Evolutionary conservation across 2,113 vertebrate genomes (phyloP).

Genomic region (Chiloscyllium plagiosum): DNA sequence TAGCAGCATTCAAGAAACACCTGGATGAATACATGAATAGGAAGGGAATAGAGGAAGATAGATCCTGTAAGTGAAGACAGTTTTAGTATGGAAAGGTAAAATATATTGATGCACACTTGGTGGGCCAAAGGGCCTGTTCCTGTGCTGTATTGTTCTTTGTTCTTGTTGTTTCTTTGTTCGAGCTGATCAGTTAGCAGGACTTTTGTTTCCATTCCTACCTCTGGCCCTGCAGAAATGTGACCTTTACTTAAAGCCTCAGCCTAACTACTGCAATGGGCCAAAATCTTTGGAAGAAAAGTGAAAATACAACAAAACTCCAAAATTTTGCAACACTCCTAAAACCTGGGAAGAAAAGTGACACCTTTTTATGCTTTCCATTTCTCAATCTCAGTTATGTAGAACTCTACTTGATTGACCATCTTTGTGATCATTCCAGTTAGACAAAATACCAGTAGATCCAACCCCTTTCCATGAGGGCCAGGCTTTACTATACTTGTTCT

Average conservation of each 20-base stretch:
- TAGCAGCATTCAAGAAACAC: too few relatives aligned
- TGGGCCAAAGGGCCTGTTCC: too few relatives aligned
- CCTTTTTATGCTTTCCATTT: too few relatives aligned
- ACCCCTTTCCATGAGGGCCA: not conserved
- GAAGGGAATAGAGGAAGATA: too few relatives aligned
- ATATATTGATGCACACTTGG: too few relatives aligned
- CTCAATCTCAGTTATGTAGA: too few relatives aligned
- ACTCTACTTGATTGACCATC: not conserved
- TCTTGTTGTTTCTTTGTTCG: too few relatives aligned
- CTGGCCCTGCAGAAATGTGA: not conserved
- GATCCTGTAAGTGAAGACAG: too few relatives aligned
- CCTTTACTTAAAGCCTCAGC: not conserved
- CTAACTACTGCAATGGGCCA: not conserved
- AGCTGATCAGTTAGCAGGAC: not conserved
- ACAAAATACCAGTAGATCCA: not conserved
- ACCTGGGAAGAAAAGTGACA: not conserved
- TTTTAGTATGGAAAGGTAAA: too few relatives aligned
- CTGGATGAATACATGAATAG: too few relatives aligned
- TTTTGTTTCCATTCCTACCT: not conserved
- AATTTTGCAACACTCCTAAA: not conserved
- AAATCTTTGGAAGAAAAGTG: not conserved
- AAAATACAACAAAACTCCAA: not conserved
- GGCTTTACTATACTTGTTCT: not conserved
- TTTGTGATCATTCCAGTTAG: not conserved
- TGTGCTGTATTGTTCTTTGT: too few relatives aligned